A percentile compares a stretch with the other conserved stretches of the same genome.
These are phyloP conservation scores for Lytechinus variegatus DNA, from an alignment of 35 echinoderm and acorn worm species.

Conservation along the genomic window DNA sequence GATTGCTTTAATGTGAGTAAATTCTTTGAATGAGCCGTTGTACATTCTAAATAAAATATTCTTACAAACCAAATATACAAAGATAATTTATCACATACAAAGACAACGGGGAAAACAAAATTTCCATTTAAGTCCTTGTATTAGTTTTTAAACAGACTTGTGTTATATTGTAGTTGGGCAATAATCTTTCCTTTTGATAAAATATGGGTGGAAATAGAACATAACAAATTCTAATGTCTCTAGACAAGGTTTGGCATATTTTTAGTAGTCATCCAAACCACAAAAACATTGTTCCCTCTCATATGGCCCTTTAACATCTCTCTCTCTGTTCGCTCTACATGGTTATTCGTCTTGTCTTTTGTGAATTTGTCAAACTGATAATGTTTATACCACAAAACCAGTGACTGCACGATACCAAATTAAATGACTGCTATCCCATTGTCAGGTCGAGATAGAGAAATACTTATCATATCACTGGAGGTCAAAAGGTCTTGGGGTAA, in stretches of 20 bases:
- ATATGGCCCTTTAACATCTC: not conserved
- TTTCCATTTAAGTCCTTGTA: too few relatives aligned
- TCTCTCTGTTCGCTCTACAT: not conserved
- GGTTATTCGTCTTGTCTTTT: not conserved
- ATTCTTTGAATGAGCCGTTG: not conserved
- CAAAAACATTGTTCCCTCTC: not conserved
- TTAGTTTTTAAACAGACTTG: too few relatives aligned
- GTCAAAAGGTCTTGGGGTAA: not conserved
- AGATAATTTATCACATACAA: too few relatives aligned
- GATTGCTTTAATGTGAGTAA: not conserved
- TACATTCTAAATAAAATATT: too few relatives aligned
- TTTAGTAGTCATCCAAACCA: not conserved
- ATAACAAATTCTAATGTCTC: not conserved
- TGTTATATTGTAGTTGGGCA: too few relatives aligned
- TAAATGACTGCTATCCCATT: slow-evolving; percentile 1
- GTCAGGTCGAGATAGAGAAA: not conserved
- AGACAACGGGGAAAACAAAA: too few relatives aligned
- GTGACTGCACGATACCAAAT: slow-evolving; percentile 9
- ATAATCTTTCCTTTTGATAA: not conserved
- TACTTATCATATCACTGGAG: not conserved
- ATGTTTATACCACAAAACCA: slow-evolving; percentile 3
- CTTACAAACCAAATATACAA: too few relatives aligned
- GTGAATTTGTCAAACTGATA: slow-evolving; percentile 13
- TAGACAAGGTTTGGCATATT: not conserved
- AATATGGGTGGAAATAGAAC: not conserved